A percentile compares a stretch with the other conserved stretches of the same genome.
These are phyloP conservation scores for Chloropsis cyanopogon DNA, from an alignment of 2,113 vertebrate genomes.

Conservation along the genomic window DNA sequence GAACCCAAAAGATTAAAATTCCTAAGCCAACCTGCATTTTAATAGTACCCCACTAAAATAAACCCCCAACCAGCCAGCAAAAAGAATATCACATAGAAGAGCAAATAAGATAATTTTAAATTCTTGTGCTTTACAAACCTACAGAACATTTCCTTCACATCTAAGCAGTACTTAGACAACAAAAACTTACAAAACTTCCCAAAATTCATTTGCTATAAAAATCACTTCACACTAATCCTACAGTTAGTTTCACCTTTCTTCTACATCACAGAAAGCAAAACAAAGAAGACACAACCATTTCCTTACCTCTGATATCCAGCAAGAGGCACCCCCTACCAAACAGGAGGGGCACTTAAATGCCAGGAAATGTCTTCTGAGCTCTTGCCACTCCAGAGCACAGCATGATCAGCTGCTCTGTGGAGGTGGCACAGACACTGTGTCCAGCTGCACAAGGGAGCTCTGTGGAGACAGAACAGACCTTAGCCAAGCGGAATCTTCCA, in stretches of 20 bases:
- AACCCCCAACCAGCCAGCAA: rapidly evolving
- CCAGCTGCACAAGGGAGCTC: not conserved
- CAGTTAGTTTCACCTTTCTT: not conserved
- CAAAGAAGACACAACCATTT: not conserved
- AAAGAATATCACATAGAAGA: rapidly evolving
- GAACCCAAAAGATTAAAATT: not conserved
- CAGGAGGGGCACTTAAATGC: not conserved
- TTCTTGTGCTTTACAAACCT: not conserved
- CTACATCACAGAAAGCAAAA: not conserved
- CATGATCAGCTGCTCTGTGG: not conserved
- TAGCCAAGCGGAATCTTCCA: not conserved
- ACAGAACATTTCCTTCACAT: not conserved
- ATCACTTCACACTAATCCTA: not conserved
- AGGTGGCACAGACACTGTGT: not conserved
- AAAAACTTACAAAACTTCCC: not conserved
- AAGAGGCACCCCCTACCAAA: not conserved
- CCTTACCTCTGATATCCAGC: not conserved
- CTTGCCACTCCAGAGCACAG: not conserved
- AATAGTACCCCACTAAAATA: not conserved
- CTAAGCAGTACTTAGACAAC: not conserved
- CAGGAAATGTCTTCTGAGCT: not conserved
- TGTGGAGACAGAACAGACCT: not conserved
- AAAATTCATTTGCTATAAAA: not conserved
- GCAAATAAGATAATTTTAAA: not conserved
- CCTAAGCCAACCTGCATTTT: not conserved